Evolutionary conservation across 2,797 vertebrate species (phyloP).

Genomic region (Vespertilio murinus): DNA sequence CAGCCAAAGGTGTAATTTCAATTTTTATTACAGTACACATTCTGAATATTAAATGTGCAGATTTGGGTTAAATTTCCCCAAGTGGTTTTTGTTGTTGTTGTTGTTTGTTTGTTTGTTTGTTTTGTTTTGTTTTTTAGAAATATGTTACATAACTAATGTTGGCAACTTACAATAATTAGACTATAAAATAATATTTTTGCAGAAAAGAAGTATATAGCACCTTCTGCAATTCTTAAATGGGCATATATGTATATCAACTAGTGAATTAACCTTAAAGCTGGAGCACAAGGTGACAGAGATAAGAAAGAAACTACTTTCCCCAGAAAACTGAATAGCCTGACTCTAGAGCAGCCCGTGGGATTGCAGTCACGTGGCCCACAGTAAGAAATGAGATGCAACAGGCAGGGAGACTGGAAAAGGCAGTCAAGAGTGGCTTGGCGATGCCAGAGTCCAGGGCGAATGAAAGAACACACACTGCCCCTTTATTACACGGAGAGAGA

Average conservation of each 20-base stretch:
- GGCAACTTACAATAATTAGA: conserved; percentile 2
- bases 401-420: conserved; percentile 11
- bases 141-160: background rate
- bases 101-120: background rate
- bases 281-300: background rate
- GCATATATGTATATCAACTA: background rate
- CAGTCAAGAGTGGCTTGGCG: background rate
- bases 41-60: conserved; percentile 30
- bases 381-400: conserved; percentile 53
- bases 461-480: background rate
- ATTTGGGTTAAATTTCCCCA: background rate
- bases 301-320: conserved; percentile 44
- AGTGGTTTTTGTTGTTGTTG: background rate
- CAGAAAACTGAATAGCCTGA: conserved; percentile 34
- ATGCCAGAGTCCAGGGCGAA: background rate
- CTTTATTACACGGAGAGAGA: conserved; percentile 62
- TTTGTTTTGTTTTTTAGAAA: background rate
- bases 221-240: background rate
- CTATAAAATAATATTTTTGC: background rate
- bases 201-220: background rate
- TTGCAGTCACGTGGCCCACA: conserved; percentile 43
- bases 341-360: conserved; percentile 38
- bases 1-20: conserved; percentile 1
- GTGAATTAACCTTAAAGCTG: background rate
- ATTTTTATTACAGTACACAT: conserved; percentile 23